These are phyloP conservation scores for Gyrodactylus salaris DNA, from an alignment of 1,140 invertebrate genomes.

Conservation along the genomic window DNA sequence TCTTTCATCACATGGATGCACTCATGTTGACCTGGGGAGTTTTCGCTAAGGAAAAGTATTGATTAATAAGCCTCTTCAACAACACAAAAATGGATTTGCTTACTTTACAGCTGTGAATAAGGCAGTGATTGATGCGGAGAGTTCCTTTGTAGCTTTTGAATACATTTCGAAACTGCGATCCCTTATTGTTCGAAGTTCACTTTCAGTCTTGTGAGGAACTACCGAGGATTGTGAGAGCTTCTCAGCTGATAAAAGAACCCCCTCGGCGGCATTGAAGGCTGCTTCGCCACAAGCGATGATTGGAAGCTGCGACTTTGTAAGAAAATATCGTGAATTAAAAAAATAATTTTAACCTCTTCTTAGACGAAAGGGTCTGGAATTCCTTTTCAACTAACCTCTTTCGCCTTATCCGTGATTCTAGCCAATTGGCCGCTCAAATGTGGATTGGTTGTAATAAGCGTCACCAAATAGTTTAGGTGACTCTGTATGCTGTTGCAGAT, in stretches of 20 bases:
- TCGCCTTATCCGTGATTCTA: neutral
- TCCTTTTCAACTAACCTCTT: neutral
- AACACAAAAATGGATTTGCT: neutral
- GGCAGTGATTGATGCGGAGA: neutral
- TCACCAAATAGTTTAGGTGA: neutral
- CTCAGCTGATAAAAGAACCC: neutral
- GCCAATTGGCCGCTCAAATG: neutral
- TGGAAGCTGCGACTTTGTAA: neutral
- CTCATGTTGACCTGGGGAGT: conserved; percentile 1
- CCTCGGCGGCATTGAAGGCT: neutral
- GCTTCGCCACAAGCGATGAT: neutral
- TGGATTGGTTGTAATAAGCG: neutral
- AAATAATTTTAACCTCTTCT: neutral
- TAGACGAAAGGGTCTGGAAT: neutral
- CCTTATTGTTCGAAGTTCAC: neutral
- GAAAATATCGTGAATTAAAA: neutral
- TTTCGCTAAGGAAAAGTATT: neutral
- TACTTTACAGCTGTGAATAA: neutral
- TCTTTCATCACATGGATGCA: neutral
- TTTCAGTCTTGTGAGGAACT: neutral
- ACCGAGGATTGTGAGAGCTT: neutral
- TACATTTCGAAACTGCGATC: neutral
- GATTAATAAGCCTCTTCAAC: neutral
- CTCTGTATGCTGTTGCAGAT: neutral
- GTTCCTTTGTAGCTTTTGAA: neutral